A percentile compares a stretch with the other conserved stretches of the same genome.
Evolutionary conservation across 1,140 invertebrate genomes (phyloP).

Genomic region (Eriocheir sinensis): DNA sequence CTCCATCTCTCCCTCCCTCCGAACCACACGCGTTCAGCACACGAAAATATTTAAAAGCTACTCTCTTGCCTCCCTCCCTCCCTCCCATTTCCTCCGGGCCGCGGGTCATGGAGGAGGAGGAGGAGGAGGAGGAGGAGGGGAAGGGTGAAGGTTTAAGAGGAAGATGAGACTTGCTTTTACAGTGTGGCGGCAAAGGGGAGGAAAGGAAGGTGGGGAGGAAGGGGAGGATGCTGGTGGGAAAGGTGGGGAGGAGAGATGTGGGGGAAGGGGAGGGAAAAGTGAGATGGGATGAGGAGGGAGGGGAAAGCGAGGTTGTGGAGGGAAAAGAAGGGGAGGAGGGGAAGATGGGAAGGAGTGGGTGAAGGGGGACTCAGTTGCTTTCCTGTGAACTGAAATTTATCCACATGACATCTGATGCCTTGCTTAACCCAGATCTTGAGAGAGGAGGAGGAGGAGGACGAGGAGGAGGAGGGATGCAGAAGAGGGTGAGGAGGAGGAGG

Average conservation of each 20-base stretch:
- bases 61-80: neutral
- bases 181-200: neutral
- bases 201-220: neutral
- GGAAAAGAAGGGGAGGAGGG: neutral
- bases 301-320: neutral
- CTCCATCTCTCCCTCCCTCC: neutral
- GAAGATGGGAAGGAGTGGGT: neutral
- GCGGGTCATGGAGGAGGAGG: neutral
- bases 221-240: neutral
- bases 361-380: neutral
- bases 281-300: too few relatives aligned
- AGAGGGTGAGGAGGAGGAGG: neutral
- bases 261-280: neutral
- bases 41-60: conserved; percentile 63
- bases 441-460: neutral
- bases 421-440: neutral
- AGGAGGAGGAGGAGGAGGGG: neutral
- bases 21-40: conserved; percentile 52
- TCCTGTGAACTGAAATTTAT: neutral
- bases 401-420: too few relatives aligned
- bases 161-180: neutral
- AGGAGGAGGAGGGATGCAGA: neutral
- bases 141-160: neutral
- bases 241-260: neutral
- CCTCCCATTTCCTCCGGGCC: neutral